Evolutionary conservation across 1,140 invertebrate species (phyloP), one percentile per base, ranked within the genome.

Genomic region (Bombus sibiricus): DNA sequence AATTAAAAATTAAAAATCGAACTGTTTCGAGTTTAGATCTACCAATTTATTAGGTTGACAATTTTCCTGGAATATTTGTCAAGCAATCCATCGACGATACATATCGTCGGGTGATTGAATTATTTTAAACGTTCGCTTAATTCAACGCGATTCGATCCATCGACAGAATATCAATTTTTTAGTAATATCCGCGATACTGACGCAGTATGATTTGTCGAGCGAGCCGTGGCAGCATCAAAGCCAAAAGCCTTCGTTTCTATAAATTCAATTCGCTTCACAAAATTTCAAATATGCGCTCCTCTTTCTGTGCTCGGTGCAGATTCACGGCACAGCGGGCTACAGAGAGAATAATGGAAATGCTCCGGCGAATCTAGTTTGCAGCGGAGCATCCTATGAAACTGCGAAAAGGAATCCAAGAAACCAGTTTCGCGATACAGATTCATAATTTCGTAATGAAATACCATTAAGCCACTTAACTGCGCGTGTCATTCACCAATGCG

Each of bases 381-480:
- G 2, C 34, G 5, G 18, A 22, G 28, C 47, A 5, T 10, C 1
- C 9, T n/a, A 39, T 34, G 34, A 41, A 72, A 81, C 39, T 22
- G 25, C 57, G 37, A 32, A 12, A 5, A 41, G 18, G 22, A 64
- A 62, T 25, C 39, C 41, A n/a, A 32, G 22, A 10, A 74, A 32
- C 4, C 41, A 5, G 28, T 73, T 41, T 2, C 3, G 8, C 12
- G 47, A 47, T 68, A 59, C 18, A 15, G 3, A 57, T 15, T 77
- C 72, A 81, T 73, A 77, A 88, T 81, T 89, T 80, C 66, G n/a
- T 57, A 88, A 59, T 5, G 32, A 18, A 75, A 66, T 77, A 34
- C 34, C 37, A 28, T 32, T 2, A 32, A 43, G 78, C 47, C 59
- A 81, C n/a, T 86, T 88, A 80, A 83, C 66, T 72, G 34, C n/a